Base-by-base conservation (phyloP, 1,140 invertebrate species). In the Ephestia elutella region DNA sequence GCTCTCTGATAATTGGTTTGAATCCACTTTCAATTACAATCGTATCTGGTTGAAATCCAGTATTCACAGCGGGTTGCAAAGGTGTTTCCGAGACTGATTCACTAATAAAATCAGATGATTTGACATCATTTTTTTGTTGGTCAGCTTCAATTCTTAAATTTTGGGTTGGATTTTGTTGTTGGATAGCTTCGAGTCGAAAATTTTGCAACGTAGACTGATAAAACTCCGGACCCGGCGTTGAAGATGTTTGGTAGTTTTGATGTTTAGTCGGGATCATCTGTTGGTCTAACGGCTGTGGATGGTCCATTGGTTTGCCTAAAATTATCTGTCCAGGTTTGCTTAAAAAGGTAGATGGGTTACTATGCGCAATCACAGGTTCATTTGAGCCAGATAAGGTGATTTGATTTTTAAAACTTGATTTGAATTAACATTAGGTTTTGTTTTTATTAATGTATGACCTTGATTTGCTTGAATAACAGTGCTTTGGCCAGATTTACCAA, bases 11-110 rank as follows among this genome's bases (percentile, higher is more conserved):
- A 15, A 96, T 95, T 0, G 95, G 95, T 59, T 93, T 94, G 69
- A 96, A 96, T 0, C 95, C 95, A 55, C 94, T 92, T 84, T 96
- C 95, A 30, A 96, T 93, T 0, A 96, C 92, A 13, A 96, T 92
- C 0, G 93, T 93, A 59, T 93, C 92, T 0, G 94, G 94, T 76
- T 95, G 91, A 71, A 96, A 96, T 0, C 95, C 95, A 3, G 92
- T 93, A 68, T 94, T 94, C 0, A 92, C 84, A 0, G 92, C 91
- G 10, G 91, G 90, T 49, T 64, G 56, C 54, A 89, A 60, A 1
- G 82, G 77, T 5, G 68, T 58, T 56, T 86, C 79, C 5, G 50
- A 9, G 0, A 68, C 58, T 5, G 85, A 87, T 55, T 87, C 80
- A 32, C 84, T 86, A n/a, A 91, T 89, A 57, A 91, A 89, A 67